Conservation (phyloP, 2,113 vertebrate genomes). For the Myotis yumanensis region DNA sequence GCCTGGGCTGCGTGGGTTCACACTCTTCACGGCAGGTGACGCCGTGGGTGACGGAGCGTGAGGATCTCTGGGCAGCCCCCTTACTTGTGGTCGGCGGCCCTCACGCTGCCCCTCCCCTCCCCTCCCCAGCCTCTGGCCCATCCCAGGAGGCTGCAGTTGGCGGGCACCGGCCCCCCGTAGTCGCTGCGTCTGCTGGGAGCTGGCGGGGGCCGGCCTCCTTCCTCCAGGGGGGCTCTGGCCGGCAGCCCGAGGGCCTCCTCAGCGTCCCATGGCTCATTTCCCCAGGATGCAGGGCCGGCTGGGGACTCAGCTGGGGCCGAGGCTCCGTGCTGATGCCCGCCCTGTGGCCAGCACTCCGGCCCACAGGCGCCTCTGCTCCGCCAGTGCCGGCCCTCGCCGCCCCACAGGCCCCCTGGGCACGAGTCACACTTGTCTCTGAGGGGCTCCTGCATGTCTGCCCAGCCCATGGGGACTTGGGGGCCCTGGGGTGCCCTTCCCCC, state of each 20-base stretch:
- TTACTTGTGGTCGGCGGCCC: neutral
- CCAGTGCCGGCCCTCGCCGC: fast-evolving
- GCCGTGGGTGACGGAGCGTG: neutral
- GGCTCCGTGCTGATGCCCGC: neutral
- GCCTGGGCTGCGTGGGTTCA: neutral
- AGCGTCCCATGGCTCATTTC: fast-evolving
- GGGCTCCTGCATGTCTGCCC: neutral
- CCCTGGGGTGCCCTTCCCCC: neutral
- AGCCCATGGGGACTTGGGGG: neutral
- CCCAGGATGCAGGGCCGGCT: fast-evolving
- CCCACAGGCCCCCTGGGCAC: neutral
- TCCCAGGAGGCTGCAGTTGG: neutral
- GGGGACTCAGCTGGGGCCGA: neutral
- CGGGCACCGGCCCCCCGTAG: too few species aligned
- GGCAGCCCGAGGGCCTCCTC: too few species aligned
- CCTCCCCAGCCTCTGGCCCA: neutral
- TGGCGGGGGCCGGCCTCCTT: neutral
- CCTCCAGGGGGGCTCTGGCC: neutral
- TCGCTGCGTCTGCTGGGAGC: neutral
- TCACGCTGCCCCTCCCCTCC: too few species aligned
- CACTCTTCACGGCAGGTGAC: neutral
- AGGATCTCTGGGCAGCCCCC: neutral
- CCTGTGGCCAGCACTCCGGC: neutral
- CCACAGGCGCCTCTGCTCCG: neutral
- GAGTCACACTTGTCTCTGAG: neutral